A percentile compares a stretch with the other conserved stretches of the same genome.
phyloP scores from a whole-genome alignment of 2,797 vertebrate species.

The Melanotaenia trifasciata region DNA sequence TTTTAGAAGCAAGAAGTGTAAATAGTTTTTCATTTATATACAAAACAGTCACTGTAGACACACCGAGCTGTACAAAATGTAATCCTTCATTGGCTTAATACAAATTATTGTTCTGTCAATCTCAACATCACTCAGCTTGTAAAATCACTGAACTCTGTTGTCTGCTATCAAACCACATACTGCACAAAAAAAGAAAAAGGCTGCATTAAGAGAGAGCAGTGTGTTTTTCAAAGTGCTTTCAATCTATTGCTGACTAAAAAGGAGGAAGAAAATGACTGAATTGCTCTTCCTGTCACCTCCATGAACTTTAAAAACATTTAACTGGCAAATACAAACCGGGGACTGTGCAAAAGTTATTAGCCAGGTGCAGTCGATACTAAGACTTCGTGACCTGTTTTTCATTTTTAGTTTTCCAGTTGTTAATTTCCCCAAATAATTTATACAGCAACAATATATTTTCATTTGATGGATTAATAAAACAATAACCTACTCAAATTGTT shows the following conservation, averaged over 20 bases:
- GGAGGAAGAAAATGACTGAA: neutral
- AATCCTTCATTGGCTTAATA: constrained; percentile 53
- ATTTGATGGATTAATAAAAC: too few species aligned
- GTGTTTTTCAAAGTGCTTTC: constrained; percentile 64
- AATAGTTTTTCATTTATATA: constrained; percentile 81
- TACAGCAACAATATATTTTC: too few species aligned
- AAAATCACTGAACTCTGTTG: constrained; percentile 17
- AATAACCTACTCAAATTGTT: too few species aligned
- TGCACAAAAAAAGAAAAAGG: constrained; percentile 45
- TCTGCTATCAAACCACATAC: constrained; percentile 18
- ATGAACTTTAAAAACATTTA: neutral
- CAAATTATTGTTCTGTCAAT: constrained; percentile 35
- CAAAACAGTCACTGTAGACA: constrained; percentile 76
- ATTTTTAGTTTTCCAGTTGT: neutral
- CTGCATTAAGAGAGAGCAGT: constrained; percentile 24
- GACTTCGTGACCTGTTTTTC: neutral
- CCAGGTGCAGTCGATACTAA: neutral
- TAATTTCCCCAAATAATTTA: neutral
- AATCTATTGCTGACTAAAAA: constrained; percentile 16
- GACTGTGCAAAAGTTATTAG: constrained; percentile 13
- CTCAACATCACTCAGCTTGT: constrained; percentile 25
- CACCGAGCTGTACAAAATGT: constrained; percentile 53
- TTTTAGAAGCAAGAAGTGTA: constrained; percentile 82
- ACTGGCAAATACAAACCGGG: constrained; percentile 3
- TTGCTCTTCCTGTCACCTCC: neutral